Base-by-base conservation (phyloP, 2,888 invertebrate genomes). In the Pecten maximus region DNA sequence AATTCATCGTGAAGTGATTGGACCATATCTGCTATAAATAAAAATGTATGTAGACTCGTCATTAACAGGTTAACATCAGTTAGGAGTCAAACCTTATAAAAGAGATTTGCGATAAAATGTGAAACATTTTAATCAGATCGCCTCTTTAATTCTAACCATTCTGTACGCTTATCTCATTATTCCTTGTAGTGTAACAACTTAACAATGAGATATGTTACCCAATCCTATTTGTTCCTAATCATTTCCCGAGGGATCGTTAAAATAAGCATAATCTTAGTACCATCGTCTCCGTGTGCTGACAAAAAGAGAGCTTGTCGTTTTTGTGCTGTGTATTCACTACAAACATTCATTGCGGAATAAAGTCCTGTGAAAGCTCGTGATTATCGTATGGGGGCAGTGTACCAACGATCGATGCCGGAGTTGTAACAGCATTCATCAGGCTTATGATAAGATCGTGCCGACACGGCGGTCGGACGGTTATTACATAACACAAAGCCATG, bases 401-500 rank as follows among this genome's bases (percentile, higher is more conserved):
- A 74, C 74, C 10, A 10, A 35, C 8, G 74, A 74, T 74, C 74
- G 74, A 74, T 74, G 74, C 0, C 15, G 10, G 74, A 74, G 74
- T 74, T 74, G 74, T 28, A 74, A 28, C 74, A 74, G 10, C 74
- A 74, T 74, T 74, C 60, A 74, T 35, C 74, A 74, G 74, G 28
- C 74, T 35, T 74, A 35, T 28, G 74, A 74, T 74, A 74, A 74
- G 35, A 74, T 74, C 74, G 74, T 74, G 74, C 74, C 74, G 35
- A 74, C 28, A 35, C 23, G 28, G 74, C 0, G 16, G 23, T 74
- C 1, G 74, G 74, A 1, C 74, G 2, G 74, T 2, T 35, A 12
- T 74, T 74, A 74, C 74, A 74, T 74, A 74, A 74, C 74, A 35
- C 74, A 74, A 28, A 74, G 23, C 8, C 74, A 74, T 28, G 74